Evolutionary conservation across 2,888 invertebrate genomes (phyloP), one percentile per base, ranked within the genome.

Genomic region (Zaprionus obscuricornis): DNA sequence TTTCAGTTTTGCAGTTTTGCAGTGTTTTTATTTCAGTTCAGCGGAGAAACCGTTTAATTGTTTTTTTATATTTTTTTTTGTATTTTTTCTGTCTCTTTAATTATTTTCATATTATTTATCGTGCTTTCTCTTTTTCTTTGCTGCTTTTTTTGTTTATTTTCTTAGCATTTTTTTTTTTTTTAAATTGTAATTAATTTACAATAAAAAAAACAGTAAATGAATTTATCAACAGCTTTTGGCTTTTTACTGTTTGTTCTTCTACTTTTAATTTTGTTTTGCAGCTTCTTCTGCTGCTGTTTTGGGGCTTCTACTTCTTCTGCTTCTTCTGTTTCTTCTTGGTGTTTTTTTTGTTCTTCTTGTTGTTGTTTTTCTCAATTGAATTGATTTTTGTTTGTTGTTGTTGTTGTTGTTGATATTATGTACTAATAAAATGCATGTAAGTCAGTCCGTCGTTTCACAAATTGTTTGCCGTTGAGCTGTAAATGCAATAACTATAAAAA

Each of bases 381-480:
- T 83, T 78, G 73, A 78, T 77, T 71, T 66, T 77, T 66, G 47
- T 42, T 73, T 51, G 37, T 56, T 55, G 49, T 47, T 18, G 26
- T 56, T 58, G 40, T 50, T 52, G 18, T 67, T 67, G 24, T 46
- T 37, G 37, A 37, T 58, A 34, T 68, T 78, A 78, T 84, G 62
- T 78, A 86, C 78, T 78, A 78, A 82, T 77, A 81, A 82, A 82
- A 82, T 82, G 81, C 81, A 86, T 87, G 79, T 83, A 85, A 82
- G 81, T 82, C 81, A 82, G 81, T 82, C 81, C 81, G 81, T 82
- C 87, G 87, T 85, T 82, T 86, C 86, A 86, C 87, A 85, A 82
- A 78, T 78, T 73, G 66, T 77, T 69, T 69, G 78, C 78, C 66
- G 66, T 70, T 74, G 54, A 76, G 68, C 68, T 73, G 63, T 52